Conservation (phyloP, 2,113 vertebrate genomes). For the Chionomys nivalis region DNA sequence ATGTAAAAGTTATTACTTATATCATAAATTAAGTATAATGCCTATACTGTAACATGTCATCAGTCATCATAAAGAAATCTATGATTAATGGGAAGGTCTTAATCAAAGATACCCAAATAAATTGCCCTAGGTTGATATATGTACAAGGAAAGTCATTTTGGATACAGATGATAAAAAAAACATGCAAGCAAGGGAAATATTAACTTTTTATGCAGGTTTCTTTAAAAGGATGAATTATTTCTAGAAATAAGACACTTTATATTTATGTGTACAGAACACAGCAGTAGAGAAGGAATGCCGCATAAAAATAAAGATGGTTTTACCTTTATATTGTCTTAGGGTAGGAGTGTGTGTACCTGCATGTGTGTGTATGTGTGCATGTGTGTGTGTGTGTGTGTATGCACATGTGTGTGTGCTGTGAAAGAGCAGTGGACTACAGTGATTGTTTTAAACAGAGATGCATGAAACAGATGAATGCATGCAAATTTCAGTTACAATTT, state of each 20-base stretch:
- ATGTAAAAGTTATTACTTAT: neutral
- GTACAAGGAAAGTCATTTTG: conserved; percentile 1
- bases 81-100: conserved; percentile 24
- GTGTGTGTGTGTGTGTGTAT: neutral
- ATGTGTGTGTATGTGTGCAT: neutral
- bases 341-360: neutral
- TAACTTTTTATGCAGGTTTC: neutral
- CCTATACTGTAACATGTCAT: neutral
- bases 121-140: neutral
- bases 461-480: neutral
- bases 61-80: neutral
- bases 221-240: conserved; percentile 44
- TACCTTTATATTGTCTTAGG: neutral
- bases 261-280: neutral
- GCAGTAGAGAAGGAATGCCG: neutral
- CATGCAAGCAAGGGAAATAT: neutral
- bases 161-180: neutral
- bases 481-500: neutral
- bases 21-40: neutral
- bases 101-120: conserved; percentile 11
- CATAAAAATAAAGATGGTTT: neutral
- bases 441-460: neutral
- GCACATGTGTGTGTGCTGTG: neutral
- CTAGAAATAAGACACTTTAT: conserved; percentile 12
- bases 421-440: neutral